phyloP scores from a whole-genome alignment of 2,888 invertebrate genomes.

The Bombylius discolor region DNA sequence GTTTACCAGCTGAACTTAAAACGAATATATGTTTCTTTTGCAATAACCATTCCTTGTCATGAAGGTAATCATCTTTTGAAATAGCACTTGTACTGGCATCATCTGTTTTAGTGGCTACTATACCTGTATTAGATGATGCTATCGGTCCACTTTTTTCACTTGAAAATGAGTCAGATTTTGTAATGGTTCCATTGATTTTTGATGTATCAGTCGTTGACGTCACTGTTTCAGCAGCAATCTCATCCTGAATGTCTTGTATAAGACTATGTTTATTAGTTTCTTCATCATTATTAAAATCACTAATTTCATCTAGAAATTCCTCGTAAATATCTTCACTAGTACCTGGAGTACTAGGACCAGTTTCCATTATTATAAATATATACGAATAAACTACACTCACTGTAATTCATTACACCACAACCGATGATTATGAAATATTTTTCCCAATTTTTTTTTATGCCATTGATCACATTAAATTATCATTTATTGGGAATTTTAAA shows the following conservation, averaged over 20 bases:
- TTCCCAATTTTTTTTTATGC: too few species aligned
- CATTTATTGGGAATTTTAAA: too few species aligned
- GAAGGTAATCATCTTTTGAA: conserved; percentile 45
- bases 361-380: conserved; percentile 3
- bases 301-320: conserved; percentile 46
- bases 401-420: too few species aligned
- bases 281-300: conserved; percentile 26
- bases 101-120: conserved; percentile 15
- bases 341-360: conserved; percentile 8
- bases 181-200: conserved; percentile 14
- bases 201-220: background rate
- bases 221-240: conserved; percentile 19
- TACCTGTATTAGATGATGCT: conserved; percentile 8
- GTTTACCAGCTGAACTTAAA: conserved; percentile 90
- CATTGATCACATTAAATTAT: too few species aligned
- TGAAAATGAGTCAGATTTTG: conserved; percentile 18
- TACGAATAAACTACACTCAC: too few species aligned
- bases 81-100: conserved; percentile 24
- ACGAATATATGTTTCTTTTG: conserved; percentile 89
- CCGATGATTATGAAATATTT: too few species aligned
- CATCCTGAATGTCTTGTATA: conserved; percentile 26
- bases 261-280: conserved; percentile 26
- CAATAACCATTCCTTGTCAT: conserved; percentile 59
- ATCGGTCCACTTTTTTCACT: conserved; percentile 19
- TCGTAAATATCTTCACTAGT: conserved; percentile 45